phyloP scores from a whole-genome alignment of 1,140 invertebrate genomes.

The Halesus radiatus region DNA sequence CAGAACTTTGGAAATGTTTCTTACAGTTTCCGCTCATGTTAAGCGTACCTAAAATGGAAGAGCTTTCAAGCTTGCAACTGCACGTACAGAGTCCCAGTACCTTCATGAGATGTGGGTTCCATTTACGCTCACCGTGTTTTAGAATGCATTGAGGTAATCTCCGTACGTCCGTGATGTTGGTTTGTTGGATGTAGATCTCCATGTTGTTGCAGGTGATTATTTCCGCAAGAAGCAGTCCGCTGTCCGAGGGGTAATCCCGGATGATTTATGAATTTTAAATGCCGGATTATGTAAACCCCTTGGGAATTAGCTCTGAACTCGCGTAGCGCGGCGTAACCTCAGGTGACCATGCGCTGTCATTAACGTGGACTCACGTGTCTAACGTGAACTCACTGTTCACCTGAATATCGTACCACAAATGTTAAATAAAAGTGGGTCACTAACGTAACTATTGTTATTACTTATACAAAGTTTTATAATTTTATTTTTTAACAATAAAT shows the following conservation, averaged over 20 bases:
- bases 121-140: conserved; percentile 2
- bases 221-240: conserved; percentile 43
- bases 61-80: neutral
- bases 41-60: neutral
- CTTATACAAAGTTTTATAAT: too few species aligned
- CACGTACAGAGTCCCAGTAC: too few species aligned
- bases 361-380: too few species aligned
- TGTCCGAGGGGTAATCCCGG: conserved; percentile 32
- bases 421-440: too few species aligned
- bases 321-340: conserved; percentile 25
- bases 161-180: neutral
- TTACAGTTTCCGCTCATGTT: neutral
- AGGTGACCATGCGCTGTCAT: conserved; percentile 12
- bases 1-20: too few species aligned
- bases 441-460: too few species aligned
- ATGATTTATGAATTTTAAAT: conserved; percentile 55
- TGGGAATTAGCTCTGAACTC: conserved; percentile 49
- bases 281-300: conserved; percentile 47
- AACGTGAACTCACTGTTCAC: too few species aligned
- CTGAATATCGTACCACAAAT: too few species aligned
- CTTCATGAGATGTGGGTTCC: too few species aligned
- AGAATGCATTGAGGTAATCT: conserved; percentile 16
- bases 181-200: conserved; percentile 4
- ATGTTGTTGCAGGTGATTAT: conserved; percentile 37
- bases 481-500: too few species aligned